Conservation (phyloP, 2,113 vertebrate species). For the Hemiscyllium ocellatum region DNA sequence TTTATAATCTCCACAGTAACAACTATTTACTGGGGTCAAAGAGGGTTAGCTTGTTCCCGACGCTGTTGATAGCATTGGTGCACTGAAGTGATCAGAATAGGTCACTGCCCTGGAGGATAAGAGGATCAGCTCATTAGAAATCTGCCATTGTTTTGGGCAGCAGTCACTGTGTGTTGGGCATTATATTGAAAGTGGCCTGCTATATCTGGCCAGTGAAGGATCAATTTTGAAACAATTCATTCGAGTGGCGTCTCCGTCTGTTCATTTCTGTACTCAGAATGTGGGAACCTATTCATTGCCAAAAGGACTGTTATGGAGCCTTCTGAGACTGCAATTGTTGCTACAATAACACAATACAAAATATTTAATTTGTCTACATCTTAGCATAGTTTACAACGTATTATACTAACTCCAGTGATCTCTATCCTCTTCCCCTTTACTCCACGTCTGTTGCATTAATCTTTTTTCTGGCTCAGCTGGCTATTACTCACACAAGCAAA, state of each 20-base stretch:
- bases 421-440: not conserved
- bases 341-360: conserved; percentile 13
- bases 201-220: conserved; percentile 7
- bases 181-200: conserved; percentile 4
- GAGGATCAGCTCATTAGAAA: conserved; percentile 23
- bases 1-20: not conserved
- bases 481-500: not conserved
- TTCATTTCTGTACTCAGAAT: conserved; percentile 29
- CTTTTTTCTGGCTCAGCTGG: not conserved
- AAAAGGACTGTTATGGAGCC: conserved; percentile 27
- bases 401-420: conserved; percentile 12
- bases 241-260: conserved; percentile 33
- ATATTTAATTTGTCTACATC: conserved; percentile 9
- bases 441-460: not conserved
- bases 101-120: conserved; percentile 29
- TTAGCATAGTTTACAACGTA: conserved; percentile 7
- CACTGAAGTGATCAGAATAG: conserved; percentile 33
- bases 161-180: conserved; percentile 15
- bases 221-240: not conserved
- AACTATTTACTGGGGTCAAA: conserved; percentile 17
- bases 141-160: conserved; percentile 28
- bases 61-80: conserved; percentile 30
- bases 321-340: conserved; percentile 21
- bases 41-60: conserved; percentile 14
- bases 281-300: conserved; percentile 36